Conservation (phyloP, 2,113 vertebrate genomes). For the Geococcyx californianus region DNA sequence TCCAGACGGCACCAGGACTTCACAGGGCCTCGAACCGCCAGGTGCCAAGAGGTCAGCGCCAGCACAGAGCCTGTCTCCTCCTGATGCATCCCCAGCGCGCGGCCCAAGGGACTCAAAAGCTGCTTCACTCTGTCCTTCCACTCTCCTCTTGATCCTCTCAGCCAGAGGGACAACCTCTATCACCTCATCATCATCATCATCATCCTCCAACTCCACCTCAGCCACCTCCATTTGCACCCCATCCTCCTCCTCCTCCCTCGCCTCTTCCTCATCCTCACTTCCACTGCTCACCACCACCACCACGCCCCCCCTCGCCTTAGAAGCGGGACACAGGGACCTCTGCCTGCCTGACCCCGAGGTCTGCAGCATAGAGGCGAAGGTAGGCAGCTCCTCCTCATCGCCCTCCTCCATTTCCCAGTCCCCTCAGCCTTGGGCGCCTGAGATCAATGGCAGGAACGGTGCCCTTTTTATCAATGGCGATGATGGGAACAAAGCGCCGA, state of each 20-base stretch:
- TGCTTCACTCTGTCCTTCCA: too few relatives aligned
- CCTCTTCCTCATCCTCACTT: conserved; percentile 49
- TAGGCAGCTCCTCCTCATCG: conserved; percentile 76
- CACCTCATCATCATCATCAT: conserved; percentile 46
- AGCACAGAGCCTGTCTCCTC: neutral
- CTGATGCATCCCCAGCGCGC: neutral
- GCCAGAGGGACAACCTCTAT: conserved; percentile 63
- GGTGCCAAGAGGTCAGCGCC: neutral
- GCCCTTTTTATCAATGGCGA: too few relatives aligned
- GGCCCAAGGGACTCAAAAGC: neutral
- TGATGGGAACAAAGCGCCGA: too few relatives aligned
- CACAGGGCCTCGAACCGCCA: neutral
- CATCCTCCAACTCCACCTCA: too few relatives aligned
- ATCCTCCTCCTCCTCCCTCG: conserved; percentile 75
- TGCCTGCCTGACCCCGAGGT: neutral
- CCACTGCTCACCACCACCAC: conserved; percentile 75
- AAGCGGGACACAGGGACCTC: neutral
- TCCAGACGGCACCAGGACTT: neutral
- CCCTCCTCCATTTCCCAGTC: conserved; percentile 13
- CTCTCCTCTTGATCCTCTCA: conserved; percentile 71
- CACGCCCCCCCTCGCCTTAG: neutral
- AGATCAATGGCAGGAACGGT: too few relatives aligned
- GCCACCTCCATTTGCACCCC: conserved; percentile 67
- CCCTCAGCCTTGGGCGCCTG: too few relatives aligned
- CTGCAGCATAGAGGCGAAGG: conserved; percentile 57